A percentile compares a stretch with the other conserved stretches of the same genome.
Evolutionary conservation across 2,113 vertebrate genomes (phyloP).

Genomic region (Tetraodon nigroviridis): DNA sequence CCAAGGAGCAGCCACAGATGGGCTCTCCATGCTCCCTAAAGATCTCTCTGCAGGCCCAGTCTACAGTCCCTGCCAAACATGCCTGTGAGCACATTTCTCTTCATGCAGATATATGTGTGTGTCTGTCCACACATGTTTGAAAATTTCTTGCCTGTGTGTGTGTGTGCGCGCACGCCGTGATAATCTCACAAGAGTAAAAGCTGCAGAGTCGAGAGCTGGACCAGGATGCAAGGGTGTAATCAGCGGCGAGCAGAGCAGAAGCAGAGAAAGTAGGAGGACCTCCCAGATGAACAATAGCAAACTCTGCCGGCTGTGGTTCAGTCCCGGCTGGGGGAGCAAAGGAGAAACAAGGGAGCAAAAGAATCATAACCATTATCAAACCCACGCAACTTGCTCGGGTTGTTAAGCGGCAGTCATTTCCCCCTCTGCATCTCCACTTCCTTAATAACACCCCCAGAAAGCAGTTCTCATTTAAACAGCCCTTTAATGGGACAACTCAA

Average conservation of each 20-base stretch:
- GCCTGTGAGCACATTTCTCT: conserved; percentile 42
- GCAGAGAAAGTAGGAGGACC: conserved; percentile 44
- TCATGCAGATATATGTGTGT: conserved; percentile 44
- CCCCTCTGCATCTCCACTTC: conserved; percentile 37
- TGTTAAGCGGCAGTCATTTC: conserved; percentile 48
- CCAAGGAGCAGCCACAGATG: conserved; percentile 71
- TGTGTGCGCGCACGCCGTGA: conserved; percentile 6
- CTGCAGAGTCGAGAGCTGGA: conserved; percentile 52
- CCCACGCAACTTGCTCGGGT: conserved; percentile 45
- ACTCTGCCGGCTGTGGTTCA: conserved; percentile 41
- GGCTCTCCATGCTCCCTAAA: conserved; percentile 73
- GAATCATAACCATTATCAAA: conserved; percentile 56
- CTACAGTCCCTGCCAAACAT: conserved; percentile 65
- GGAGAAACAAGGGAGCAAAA: conserved; percentile 38
- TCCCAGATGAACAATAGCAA: conserved; percentile 52
- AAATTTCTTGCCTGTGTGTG: conserved; percentile 26
- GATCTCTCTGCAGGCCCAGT: conserved; percentile 73
- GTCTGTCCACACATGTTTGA: conserved; percentile 35
- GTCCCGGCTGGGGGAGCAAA: conserved; percentile 32
- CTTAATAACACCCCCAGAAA: conserved; percentile 34
- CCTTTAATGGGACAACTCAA: conserved; percentile 36
- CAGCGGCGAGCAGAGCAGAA: conserved; percentile 45
- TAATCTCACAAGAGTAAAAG: conserved; percentile 36
- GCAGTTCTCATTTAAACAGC: conserved; percentile 3
- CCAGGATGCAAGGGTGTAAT: conserved; percentile 57